phyloP scores from a whole-genome alignment of 2,797 vertebrate species.

The Anguilla anguilla region DNA sequence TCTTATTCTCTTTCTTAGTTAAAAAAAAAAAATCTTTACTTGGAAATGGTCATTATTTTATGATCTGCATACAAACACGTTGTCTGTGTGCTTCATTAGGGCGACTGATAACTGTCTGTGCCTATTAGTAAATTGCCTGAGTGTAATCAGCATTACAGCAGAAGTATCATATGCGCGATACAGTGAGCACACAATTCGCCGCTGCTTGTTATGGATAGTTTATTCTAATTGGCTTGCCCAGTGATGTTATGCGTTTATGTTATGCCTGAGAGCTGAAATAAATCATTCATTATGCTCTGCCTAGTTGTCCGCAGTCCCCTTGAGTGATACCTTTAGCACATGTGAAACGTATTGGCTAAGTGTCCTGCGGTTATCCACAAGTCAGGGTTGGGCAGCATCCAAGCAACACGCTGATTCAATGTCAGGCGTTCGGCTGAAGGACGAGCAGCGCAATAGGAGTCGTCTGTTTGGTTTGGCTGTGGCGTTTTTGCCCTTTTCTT shows the following conservation, averaged over 20 bases:
- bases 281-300: conserved; percentile 4
- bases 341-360: conserved; percentile 4
- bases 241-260: background rate
- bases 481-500: conserved; percentile 27
- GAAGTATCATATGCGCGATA: background rate
- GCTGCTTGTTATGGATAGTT: background rate
- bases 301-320: background rate
- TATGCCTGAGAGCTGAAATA: background rate
- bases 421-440: conserved; percentile 50
- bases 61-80: background rate
- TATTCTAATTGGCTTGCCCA: background rate
- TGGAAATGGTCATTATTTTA: background rate
- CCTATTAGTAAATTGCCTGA: background rate
- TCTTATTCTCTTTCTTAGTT: background rate
- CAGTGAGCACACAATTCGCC: background rate
- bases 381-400: conserved; percentile 8
- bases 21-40: background rate
- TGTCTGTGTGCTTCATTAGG: background rate
- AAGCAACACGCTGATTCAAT: conserved; percentile 50
- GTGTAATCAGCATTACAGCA: background rate
- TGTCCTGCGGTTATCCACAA: conserved; percentile 13
- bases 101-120: background rate
- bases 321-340: conserved; percentile 29
- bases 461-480: conserved; percentile 37
- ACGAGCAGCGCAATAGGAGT: conserved; percentile 54